Base-by-base conservation (phyloP, 2,113 vertebrate genomes). In the Alligator mississippiensis region DNA sequence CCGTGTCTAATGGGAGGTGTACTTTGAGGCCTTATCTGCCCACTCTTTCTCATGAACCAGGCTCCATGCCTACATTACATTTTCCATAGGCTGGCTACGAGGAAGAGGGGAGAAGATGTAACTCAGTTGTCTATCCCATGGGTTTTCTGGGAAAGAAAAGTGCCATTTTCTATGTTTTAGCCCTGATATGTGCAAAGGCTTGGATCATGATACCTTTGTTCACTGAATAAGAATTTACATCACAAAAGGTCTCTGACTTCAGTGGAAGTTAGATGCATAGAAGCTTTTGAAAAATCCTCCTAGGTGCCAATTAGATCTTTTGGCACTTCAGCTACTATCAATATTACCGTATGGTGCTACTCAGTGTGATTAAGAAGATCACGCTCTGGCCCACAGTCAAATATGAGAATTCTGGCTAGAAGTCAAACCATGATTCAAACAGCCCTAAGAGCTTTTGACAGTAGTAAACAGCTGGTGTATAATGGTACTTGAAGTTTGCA, bases 401-500 rank as follows among this genome's bases (percentile, higher is more conserved):
- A 90, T 28, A 61, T 38, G 82, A 89, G 89, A 55, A 47, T 79
- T 90, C 93, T 74, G 34, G 34, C 70, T 25, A 38, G 70, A 15
- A 74, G 34, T 34, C 24, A 47, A 47, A 47, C 47, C 47, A 47
- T 47, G 47, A 83, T 82, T 80, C 27, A 38, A 76, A 60, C 78
- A 77, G 16, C 57, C 64, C 70, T 84, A 91, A 78, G 85, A 77
- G 77, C 70, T 79, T 16, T 21, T 24, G 34, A 72, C 38, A 22
- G 82, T 93, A 84, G 92, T 93, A 82, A 95, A 95, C 94, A 63
- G 88, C 63, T 27, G 63, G 83, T 93, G 87, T 13, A 57, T 64
- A 11, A 4, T 82, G 30, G 88, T 62, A 70, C 88, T 87, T 85
- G 77, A 2, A 4, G 38, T 81, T 70, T 77, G 57, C 15, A 47